Evolutionary conservation across 2,113 vertebrate genomes (phyloP).

Genomic region (Myiagra hebetior): DNA sequence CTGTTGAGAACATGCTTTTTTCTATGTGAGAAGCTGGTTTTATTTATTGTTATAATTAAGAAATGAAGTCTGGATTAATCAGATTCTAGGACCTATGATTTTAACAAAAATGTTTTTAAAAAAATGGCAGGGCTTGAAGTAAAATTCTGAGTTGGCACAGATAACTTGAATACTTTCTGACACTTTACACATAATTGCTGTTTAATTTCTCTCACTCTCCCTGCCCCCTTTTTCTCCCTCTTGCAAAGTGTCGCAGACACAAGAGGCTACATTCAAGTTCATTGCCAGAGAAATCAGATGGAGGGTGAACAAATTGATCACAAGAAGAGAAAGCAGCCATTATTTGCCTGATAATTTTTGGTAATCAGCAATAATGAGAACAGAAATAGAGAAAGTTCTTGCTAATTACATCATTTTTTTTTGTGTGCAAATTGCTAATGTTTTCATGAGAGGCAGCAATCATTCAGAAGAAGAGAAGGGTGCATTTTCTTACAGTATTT

Average conservation of each 20-base stretch:
- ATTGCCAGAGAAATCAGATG: constrained; percentile 46
- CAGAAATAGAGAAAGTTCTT: constrained; percentile 51
- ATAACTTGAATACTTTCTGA: background rate
- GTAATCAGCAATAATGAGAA: constrained; percentile 61
- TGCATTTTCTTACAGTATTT: background rate
- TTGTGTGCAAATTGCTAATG: constrained; percentile 28
- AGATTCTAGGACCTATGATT: background rate
- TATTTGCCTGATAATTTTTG: constrained; percentile 59
- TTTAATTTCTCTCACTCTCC: background rate
- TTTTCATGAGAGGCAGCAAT: constrained; percentile 5
- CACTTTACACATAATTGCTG: background rate
- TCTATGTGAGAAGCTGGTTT: background rate
- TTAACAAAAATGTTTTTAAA: background rate
- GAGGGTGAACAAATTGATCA: constrained; percentile 51
- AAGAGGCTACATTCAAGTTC: constrained; percentile 5
- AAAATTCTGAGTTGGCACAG: background rate
- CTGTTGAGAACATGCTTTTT: background rate
- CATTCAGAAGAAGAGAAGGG: background rate
- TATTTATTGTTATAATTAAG: background rate
- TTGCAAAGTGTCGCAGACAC: background rate
- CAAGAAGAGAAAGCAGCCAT: constrained; percentile 17
- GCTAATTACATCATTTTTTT: constrained; percentile 31
- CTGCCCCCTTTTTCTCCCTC: background rate
- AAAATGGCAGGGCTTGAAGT: background rate
- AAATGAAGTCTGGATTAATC: background rate